Conservation (phyloP, 2,113 vertebrate genomes). For the Dolichotis patagonum region DNA sequence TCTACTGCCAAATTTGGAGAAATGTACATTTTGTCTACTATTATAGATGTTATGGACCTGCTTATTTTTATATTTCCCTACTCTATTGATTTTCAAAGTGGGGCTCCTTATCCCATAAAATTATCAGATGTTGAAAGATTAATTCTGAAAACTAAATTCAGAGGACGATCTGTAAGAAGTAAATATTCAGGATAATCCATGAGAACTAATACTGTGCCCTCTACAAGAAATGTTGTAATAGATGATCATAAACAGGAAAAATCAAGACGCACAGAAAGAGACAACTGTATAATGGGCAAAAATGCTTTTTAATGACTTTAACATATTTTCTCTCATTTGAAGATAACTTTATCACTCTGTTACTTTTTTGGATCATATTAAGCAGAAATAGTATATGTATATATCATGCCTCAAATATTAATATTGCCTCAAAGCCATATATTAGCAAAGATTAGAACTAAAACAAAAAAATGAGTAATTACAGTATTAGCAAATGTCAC, state of each 20-base stretch:
- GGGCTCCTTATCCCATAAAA: background rate
- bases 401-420: background rate
- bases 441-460: background rate
- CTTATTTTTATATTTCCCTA: background rate
- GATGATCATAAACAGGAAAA: background rate
- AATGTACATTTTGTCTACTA: background rate
- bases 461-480: background rate
- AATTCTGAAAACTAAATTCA: background rate
- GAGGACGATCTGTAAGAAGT: background rate
- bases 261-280: background rate
- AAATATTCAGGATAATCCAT: background rate
- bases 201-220: background rate
- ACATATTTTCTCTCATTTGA: background rate
- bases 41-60: background rate
- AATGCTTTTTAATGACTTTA: background rate
- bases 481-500: background rate
- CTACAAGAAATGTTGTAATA: background rate
- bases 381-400: background rate
- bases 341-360: background rate
- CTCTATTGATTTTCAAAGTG: background rate
- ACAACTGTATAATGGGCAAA: background rate
- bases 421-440: background rate
- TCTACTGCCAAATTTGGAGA: background rate
- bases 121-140: background rate
- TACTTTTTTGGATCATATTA: background rate